Base-by-base conservation (phyloP, 2,888 invertebrate species). In the Lithosia quadra region DNA sequence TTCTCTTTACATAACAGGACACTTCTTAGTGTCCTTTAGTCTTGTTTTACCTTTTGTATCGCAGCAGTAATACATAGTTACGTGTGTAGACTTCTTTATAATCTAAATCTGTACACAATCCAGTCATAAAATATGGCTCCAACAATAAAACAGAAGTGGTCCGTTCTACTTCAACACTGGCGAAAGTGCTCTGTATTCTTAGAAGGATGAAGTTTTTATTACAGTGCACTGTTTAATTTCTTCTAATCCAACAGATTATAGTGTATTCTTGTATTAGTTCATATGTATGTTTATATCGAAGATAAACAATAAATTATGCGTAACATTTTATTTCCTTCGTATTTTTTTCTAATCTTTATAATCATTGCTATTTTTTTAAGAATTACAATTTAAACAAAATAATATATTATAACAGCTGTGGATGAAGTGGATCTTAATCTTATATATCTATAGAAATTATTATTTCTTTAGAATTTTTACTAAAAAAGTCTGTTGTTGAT, bases 91-190 rank as follows among this genome's bases (percentile, higher is more conserved):
- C 79, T 72, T 74, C 83, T 77, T 75, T 73, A 84, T 59, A 74
- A 86, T 90, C 94, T 95, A 95, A 91, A 92, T 93, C 90, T 82
- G 94, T 88, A 94, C 92, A 95, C 94, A 95, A 95, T 94, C 94
- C 93, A 92, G 91, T 88, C 93, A 89, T 94, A 95, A 95, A 95
- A 92, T 94, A 94, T 94, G 89, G 92, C 93, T 90, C 90, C 92
- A 92, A 95, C 94, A 94, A 94, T 95, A 94, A 95, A 95, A 94
- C 93, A 92, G 91, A 90, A 94, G 94, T 94, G 94, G 87, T 90
- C 86, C 90, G 89, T 86, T 88, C 91, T 90, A 91, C 90, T 91
- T 90, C 90, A 88, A 86, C 88, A 86, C 86, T 87, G 88, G 89
- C 91, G 86, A 92, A 92, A 92, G 93, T 92, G 91, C 87, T 88